Base-by-base conservation (phyloP, 2,113 vertebrate species). In the Xyrauchen texanus region DNA sequence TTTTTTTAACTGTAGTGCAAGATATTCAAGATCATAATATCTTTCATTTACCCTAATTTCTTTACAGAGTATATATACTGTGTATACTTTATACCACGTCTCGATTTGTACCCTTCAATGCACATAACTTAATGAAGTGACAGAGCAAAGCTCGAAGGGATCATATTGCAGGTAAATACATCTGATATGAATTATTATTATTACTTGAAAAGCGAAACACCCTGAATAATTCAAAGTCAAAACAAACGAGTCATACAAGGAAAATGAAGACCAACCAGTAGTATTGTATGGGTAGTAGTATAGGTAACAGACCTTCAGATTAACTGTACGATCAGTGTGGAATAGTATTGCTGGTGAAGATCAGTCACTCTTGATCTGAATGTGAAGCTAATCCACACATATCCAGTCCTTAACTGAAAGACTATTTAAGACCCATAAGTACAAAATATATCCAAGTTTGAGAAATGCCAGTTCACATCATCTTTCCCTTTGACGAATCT, bases 81-180 rank as follows among this genome's bases (percentile, higher is more conserved):
- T 62, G 65, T 68, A 62, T 60, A 82, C 58, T 53, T 15, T 34
- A 34, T 3, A 34, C 21, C 21, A 7, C 6, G 46, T 55, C 55
- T 46, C 77, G 44, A 55, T 7, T 8, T 63, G n/a, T 15, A 57
- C 42, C 78, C 47, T 4, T 61, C 47, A 45, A 68, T 10, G 80
- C 8, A 64, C 11, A 69, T 51, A 16, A 7, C 11, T 53, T 34
- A 34, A 34, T 34, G 1, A 34, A 34, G 21, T 34, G 64, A 66
- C 57, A 53, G 53, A 83, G 64, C 62, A 85, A 76, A 81, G 69
- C 73, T 76, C 80, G 6, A 76, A 78, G 57, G 52, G 60, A 75
- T 77, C 78, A 83, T 87, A 86, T 80, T 83, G 78, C 78, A 82
- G 81, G 81, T 77, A 80, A 87, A 86, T 70, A 85, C 65, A 68